Base-by-base conservation (phyloP, 2,888 invertebrate species). In the Drosophila neotestacea region DNA sequence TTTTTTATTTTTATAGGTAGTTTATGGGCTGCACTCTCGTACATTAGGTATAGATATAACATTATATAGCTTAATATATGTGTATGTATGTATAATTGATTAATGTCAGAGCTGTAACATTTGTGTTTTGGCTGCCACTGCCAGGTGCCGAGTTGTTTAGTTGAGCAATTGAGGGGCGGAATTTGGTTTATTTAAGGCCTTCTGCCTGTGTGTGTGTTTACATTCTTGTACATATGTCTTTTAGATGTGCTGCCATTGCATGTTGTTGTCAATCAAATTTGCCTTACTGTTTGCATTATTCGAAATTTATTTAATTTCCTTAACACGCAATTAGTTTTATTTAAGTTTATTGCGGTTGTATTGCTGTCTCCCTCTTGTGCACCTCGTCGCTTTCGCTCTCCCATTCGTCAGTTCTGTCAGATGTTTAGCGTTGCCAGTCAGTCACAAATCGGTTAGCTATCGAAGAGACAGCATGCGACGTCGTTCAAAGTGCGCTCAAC, bases 261-360 rank as follows among this genome's bases (percentile, higher is more conserved):
- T 86, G 85, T 84, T 86, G 85, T 65, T 84, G 85, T 86, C 85
- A 86, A 86, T 86, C 85, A 86, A 84, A 81, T 88, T 84, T 86
- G 70, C 79, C 61, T 87, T 86, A 86, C 85, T 88, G 87, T 81
- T 86, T 84, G 89, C 78, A 84, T 81, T 88, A 85, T 79, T 70
- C 70, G 79, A 85, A 86, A 88, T 86, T 86, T 86, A 88, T 86
- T 86, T 88, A 86, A 86, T 86, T 86, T 75, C 64, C 71, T 66
- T 73, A 88, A 87, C 85, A 86, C 85, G 85, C 85, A 88, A 88
- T 86, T 86, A 86, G 89, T 86, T 86, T 88, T 86, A 85, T 86
- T 86, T 85, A 88, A 87, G 85, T 85, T 86, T 85, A 86, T 86
- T 86, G 85, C 89, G 85, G 85, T 88, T 86, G 78, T 79, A 67